Conservation (phyloP, 2,888 invertebrate genomes). For the Oconnorella tubifera region DNA sequence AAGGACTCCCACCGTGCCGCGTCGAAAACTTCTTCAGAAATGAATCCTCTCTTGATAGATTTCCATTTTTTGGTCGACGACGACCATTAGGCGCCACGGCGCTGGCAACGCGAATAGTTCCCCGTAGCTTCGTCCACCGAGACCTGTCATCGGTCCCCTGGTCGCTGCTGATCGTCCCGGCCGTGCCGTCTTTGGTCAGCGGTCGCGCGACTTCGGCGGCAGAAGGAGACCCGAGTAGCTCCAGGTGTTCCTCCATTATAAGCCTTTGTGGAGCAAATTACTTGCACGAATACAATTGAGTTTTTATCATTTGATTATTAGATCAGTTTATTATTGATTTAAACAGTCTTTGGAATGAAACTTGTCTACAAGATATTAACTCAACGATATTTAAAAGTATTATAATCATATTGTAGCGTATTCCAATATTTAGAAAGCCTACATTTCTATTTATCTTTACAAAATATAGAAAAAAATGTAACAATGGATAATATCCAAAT, state of each 20-base stretch:
- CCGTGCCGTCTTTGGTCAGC: background rate
- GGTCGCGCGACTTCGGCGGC: background rate
- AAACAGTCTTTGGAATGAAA: too few species aligned
- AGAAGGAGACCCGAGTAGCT: background rate
- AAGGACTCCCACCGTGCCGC: slow-evolving; percentile 62
- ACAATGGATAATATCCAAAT: too few species aligned
- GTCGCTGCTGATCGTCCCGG: background rate
- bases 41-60: slow-evolving; percentile 50
- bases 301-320: too few species aligned
- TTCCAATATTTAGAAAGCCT: too few species aligned
- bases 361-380: too few species aligned
- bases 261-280: background rate
- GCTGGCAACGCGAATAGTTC: slow-evolving; percentile 18
- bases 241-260: background rate
- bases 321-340: too few species aligned
- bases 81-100: slow-evolving; percentile 1
- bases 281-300: background rate
- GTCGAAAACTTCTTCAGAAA: slow-evolving; percentile 91
- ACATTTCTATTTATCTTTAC: too few species aligned
- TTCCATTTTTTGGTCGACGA: slow-evolving; percentile 24
- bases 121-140: slow-evolving; percentile 19
- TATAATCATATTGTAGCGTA: too few species aligned
- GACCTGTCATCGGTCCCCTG: background rate
- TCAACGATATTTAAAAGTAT: too few species aligned
- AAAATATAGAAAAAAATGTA: too few species aligned